Conservation (phyloP, 2,888 invertebrate species). For the Lissocephala sabroskyi region DNA sequence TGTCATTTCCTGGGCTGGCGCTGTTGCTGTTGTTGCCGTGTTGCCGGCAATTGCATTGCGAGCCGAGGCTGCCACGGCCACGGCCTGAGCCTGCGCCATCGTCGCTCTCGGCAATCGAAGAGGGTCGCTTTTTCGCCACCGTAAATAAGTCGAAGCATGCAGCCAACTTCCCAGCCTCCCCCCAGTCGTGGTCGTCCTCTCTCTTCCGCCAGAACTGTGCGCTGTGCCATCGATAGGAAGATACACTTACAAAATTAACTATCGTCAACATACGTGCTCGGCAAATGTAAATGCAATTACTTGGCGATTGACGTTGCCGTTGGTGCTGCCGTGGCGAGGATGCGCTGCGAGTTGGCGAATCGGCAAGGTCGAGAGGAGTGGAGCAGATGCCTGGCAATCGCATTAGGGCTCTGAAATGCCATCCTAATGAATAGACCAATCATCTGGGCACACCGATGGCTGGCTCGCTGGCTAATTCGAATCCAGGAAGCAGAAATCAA, state of each 20-base stretch:
- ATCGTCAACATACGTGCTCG: conserved; percentile 62
- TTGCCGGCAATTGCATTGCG: neutral
- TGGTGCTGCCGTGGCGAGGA: conserved; percentile 7
- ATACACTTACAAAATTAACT: conserved; percentile 65
- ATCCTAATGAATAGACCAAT: conserved; percentile 46
- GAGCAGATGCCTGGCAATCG: conserved; percentile 43
- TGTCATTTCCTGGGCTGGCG: too few species aligned
- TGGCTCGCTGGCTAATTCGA: too few species aligned
- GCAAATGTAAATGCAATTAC: conserved; percentile 64
- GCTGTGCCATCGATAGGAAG: conserved; percentile 60
- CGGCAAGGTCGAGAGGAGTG: conserved; percentile 12
- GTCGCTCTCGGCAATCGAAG: too few species aligned
- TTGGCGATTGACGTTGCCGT: conserved; percentile 49
- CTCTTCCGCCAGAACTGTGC: conserved; percentile 12
- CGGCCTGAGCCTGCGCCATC: too few species aligned
- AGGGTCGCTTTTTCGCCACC: conserved; percentile 7
- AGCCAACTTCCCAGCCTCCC: neutral
- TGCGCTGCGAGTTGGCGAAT: neutral
- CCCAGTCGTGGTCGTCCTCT: too few species aligned
- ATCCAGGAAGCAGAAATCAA: too few species aligned
- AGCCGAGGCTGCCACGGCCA: neutral
- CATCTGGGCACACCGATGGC: neutral
- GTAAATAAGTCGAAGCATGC: conserved; percentile 27
- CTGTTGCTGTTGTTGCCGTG: too few species aligned
- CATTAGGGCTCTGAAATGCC: conserved; percentile 35